Evolutionary conservation across 2,888 invertebrate species (phyloP).

Genomic region (Branchellion lobata): DNA sequence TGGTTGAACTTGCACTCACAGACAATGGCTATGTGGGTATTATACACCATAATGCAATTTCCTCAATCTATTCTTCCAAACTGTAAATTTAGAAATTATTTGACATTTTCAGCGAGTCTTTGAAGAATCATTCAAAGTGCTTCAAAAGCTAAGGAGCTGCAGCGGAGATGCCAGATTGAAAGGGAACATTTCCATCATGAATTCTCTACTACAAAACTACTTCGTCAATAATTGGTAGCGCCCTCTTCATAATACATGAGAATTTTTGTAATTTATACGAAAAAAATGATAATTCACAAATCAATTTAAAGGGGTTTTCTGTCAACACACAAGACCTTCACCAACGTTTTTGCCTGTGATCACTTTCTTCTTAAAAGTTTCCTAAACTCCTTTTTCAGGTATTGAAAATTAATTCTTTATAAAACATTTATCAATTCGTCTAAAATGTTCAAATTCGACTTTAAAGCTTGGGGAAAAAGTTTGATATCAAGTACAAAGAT

Average conservation of each 20-base stretch:
- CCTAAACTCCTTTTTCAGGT: not conserved
- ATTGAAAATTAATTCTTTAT: not conserved
- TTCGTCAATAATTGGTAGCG: not conserved
- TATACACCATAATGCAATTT: not conserved
- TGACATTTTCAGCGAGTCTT: no score
- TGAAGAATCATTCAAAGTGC: no score
- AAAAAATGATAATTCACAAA: not conserved
- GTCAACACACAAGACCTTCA: not conserved
- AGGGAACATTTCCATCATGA: no score
- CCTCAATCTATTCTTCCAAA: not conserved
- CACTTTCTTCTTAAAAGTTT: not conserved
- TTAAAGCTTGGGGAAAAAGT: not conserved
- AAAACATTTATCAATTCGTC: not conserved
- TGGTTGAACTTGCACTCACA: not conserved
- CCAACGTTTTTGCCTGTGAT: not conserved
- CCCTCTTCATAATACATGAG: not conserved
- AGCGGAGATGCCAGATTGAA: no score
- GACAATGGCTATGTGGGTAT: not conserved
- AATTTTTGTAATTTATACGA: no score
- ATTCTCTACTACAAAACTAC: no score
- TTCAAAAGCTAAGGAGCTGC: no score
- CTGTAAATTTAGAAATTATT: no score
- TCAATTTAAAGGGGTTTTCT: not conserved
- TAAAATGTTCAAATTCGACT: no score
- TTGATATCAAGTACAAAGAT: not conserved